phyloP scores from a whole-genome alignment of 2,797 vertebrate genomes.

The Catharus ustulatus region DNA sequence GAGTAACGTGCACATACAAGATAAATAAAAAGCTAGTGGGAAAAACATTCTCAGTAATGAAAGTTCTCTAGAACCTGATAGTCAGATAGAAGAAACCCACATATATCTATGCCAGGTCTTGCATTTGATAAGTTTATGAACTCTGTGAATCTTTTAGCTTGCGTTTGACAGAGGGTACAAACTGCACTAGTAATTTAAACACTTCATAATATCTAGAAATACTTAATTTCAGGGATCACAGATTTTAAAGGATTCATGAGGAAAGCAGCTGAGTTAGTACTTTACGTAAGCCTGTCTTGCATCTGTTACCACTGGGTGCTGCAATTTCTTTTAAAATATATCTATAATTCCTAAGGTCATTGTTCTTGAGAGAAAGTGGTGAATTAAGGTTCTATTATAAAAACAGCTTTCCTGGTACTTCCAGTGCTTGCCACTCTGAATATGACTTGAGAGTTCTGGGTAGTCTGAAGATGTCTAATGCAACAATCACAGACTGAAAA shows the following conservation, averaged over 20 bases:
- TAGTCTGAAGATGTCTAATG: neutral
- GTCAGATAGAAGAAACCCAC: neutral
- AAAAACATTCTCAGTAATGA: neutral
- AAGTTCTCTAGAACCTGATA: neutral
- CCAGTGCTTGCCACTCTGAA: neutral
- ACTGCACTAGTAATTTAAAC: neutral
- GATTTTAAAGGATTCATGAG: neutral
- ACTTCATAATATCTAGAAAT: neutral
- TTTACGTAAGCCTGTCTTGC: neutral
- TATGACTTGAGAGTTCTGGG: neutral
- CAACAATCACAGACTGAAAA: neutral
- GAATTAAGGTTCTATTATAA: neutral
- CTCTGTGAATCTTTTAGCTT: neutral
- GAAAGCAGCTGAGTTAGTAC: neutral
- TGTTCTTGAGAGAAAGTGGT: neutral
- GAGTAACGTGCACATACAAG: neutral
- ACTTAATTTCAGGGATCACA: constrained; percentile 9
- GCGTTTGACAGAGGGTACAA: neutral
- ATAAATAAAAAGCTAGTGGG: neutral
- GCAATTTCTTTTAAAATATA: neutral
- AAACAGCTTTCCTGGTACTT: neutral
- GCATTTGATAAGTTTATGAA: neutral
- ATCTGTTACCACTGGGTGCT: neutral
- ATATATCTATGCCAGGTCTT: neutral
- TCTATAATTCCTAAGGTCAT: neutral